Conservation (phyloP, 2,888 invertebrate species). For the Rhyacophila evoluta region DNA sequence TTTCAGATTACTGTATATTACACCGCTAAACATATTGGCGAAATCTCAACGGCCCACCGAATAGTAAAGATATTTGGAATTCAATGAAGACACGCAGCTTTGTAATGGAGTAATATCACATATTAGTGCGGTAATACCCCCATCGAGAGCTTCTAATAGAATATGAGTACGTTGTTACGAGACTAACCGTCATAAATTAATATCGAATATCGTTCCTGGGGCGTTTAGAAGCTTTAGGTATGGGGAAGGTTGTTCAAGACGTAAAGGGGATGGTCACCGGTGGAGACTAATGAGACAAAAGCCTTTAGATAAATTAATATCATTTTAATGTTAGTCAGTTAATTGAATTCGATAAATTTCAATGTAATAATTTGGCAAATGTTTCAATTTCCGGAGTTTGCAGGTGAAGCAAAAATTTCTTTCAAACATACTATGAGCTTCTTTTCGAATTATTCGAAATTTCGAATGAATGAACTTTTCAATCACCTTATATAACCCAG, state of each 20-base stretch:
- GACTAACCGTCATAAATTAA: conserved; percentile 35
- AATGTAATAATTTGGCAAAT: background rate
- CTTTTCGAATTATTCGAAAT: no score
- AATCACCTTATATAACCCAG: no score
- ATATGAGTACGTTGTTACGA: conserved; percentile 16
- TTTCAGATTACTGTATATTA: no score
- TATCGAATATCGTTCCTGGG: conserved; percentile 30
- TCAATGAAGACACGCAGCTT: background rate
- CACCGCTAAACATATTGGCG: background rate
- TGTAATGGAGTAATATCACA: conserved; percentile 28
- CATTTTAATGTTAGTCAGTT: conserved; percentile 32
- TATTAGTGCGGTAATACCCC: conserved; percentile 11
- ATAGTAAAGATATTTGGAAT: background rate
- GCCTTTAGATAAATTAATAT: conserved; percentile 27
- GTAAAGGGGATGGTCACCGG: background rate
- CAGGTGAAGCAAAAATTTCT: no score
- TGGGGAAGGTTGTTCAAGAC: background rate
- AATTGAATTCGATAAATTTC: conserved; percentile 13
- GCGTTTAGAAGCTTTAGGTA: background rate
- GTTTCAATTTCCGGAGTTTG: background rate
- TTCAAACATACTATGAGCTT: no score
- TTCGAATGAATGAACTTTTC: no score
- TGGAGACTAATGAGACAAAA: conserved; percentile 34
- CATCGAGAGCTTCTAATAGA: conserved; percentile 27
- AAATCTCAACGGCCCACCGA: background rate